Conservation (phyloP, 1,140 invertebrate species). For the Danaus melanippus region DNA sequence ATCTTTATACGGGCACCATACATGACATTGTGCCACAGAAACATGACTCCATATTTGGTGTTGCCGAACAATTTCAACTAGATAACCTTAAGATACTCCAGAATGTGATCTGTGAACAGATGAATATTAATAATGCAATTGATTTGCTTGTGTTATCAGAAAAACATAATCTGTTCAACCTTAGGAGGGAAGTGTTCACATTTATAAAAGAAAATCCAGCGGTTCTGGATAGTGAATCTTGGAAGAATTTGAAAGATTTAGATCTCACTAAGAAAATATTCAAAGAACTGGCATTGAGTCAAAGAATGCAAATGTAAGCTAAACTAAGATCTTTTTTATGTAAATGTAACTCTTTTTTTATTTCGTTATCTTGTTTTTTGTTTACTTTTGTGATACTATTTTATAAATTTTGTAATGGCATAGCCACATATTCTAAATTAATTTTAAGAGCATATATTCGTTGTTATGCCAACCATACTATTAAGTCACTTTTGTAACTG, state of each 20-base stretch:
- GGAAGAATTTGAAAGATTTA: conserved; percentile 44
- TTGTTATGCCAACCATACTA: no score
- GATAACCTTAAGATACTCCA: conserved; percentile 32
- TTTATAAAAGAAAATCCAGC: conserved; percentile 42
- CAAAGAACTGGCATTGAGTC: conserved; percentile 12
- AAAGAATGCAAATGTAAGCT: no score
- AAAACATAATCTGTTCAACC: conserved; percentile 38
- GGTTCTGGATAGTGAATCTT: conserved; percentile 41
- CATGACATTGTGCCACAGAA: conserved; percentile 34
- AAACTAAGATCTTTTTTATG: no score
- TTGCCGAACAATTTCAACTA: conserved; percentile 41
- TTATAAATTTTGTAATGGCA: no score
- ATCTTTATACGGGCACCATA: conserved; percentile 45
- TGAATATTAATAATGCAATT: conserved; percentile 45
- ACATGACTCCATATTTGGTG: conserved; percentile 28
- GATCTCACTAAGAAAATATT: conserved; percentile 45
- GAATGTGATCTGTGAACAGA: conserved; percentile 28
- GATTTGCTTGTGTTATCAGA: conserved; percentile 41
- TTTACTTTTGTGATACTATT: no score
- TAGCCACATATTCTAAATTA: no score
- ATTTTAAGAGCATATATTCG: no score
- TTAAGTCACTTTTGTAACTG: no score
- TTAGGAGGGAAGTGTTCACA: conserved; percentile 32
- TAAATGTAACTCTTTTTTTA: no score
- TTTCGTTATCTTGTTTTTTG: no score